A percentile compares a stretch with the other conserved stretches of the same genome.
Evolutionary conservation across 30 jellyfish, hydroid and myxozoan species (phyloP).

Genomic region (Aurelia sp.): DNA sequence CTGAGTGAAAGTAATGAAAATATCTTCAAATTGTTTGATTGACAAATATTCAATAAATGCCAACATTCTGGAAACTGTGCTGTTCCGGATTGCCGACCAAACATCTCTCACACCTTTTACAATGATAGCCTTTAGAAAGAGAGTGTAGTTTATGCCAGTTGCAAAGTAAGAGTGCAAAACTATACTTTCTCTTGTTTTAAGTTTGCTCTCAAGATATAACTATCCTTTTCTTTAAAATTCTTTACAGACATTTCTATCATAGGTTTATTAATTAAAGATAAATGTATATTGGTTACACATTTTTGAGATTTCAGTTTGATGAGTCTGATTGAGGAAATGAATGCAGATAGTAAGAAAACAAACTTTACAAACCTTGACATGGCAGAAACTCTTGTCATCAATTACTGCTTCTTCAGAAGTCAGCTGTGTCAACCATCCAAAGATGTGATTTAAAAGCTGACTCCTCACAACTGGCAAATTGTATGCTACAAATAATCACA

Average conservation of each 20-base stretch:
- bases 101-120: conserved; percentile 85
- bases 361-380: conserved; percentile 10
- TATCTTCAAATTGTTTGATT: conserved; percentile 51
- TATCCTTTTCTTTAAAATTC: too few species aligned
- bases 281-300: too few species aligned
- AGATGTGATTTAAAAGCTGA: conserved; percentile 72
- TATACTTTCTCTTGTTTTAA: too few species aligned
- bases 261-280: too few species aligned
- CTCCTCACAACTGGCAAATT: conserved; percentile 85
- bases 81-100: conserved; percentile 94
- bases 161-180: too few species aligned
- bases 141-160: neutral
- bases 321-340: too few species aligned
- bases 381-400: neutral
- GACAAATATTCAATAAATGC: conserved; percentile 50
- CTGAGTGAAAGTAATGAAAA: conserved; percentile 57
- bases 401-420: conserved; percentile 19
- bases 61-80: conserved; percentile 53
- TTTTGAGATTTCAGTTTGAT: too few species aligned
- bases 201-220: too few species aligned
- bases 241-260: too few species aligned
- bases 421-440: conserved; percentile 66
- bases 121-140: conserved; percentile 41
- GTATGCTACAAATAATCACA: conserved; percentile 25
- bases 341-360: too few species aligned